phyloP scores from a whole-genome alignment of 2,888 invertebrate genomes.

The Dromius quadrimaculatus region DNA sequence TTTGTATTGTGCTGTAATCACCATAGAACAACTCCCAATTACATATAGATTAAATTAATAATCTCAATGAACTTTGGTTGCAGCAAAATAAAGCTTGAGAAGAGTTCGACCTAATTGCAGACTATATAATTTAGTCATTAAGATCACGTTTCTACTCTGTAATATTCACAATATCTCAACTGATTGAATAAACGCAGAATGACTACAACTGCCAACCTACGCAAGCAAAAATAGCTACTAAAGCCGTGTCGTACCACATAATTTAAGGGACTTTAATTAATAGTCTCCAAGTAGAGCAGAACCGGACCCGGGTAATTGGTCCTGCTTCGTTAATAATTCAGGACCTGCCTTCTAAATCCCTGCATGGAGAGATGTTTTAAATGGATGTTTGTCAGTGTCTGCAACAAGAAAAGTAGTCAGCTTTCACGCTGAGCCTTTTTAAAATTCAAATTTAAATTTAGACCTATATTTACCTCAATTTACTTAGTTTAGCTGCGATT shows the following conservation, averaged over 20 bases:
- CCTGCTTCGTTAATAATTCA: slow-evolving; percentile 29
- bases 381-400: slow-evolving; percentile 5
- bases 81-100: no score
- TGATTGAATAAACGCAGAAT: background rate
- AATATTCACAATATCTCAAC: slow-evolving; percentile 7
- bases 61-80: no score
- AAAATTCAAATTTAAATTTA: no score
- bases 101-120: background rate
- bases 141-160: background rate
- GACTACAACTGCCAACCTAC: background rate
- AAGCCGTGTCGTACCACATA: slow-evolving; percentile 15
- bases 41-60: no score
- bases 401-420: slow-evolving; percentile 9
- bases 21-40: no score
- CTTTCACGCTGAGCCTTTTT: no score
- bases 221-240: slow-evolving; percentile 1
- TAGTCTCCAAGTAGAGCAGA: slow-evolving; percentile 4
- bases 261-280: slow-evolving; percentile 32
- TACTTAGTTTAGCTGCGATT: no score
- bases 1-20: no score
- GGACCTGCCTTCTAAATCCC: slow-evolving; percentile 19
- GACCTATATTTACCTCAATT: no score
- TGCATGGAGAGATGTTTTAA: slow-evolving; percentile 24
- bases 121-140: background rate
- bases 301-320: slow-evolving; percentile 22